Conservation (phyloP, 1,140 invertebrate genomes). For the Parapsyche elsis region DNA sequence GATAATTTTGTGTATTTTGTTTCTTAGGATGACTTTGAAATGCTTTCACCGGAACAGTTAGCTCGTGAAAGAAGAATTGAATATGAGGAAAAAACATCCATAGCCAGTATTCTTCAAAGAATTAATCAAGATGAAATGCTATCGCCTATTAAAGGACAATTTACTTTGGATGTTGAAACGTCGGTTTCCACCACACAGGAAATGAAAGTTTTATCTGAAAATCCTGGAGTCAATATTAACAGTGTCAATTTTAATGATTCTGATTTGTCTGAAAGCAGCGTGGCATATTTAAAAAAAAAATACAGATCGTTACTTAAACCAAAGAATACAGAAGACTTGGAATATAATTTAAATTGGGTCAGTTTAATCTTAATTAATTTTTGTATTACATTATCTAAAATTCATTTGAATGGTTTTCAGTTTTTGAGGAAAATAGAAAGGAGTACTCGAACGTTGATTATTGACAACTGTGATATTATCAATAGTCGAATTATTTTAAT, state of each 20-base stretch:
- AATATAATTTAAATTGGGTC: neutral
- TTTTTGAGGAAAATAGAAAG: neutral
- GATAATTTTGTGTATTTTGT: neutral
- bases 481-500: neutral
- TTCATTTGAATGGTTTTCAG: neutral
- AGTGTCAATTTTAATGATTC: neutral
- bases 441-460: neutral
- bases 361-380: neutral
- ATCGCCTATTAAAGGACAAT: neutral
- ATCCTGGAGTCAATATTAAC: slow-evolving; percentile 23
- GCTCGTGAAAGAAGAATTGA: neutral
- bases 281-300: neutral
- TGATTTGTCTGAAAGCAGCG: neutral
- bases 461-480: neutral
- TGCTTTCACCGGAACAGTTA: neutral
- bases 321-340: neutral
- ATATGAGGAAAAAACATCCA: neutral
- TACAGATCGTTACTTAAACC: neutral
- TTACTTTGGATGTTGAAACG: neutral
- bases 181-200: neutral
- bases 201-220: neutral
- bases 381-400: neutral
- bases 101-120: neutral
- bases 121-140: neutral
- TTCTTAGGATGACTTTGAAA: neutral